Evolutionary conservation across 2,888 invertebrate genomes (phyloP), one percentile per base, ranked within the genome.

Genomic region (Gryllus longicercus): DNA sequence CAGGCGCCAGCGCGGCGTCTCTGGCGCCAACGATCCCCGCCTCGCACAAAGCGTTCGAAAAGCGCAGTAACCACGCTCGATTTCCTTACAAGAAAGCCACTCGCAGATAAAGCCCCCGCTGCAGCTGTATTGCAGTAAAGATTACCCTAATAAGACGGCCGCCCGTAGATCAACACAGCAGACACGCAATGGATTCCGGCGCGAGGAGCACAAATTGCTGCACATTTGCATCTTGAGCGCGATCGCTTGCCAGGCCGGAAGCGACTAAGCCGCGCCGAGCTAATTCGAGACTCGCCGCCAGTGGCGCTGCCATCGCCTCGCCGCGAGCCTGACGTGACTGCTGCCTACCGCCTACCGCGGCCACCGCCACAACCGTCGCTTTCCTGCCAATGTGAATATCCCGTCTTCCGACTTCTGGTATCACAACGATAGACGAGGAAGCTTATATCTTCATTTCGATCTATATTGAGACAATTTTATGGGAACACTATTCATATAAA

Each of bases 11-110:
- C 63, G 63, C 10, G 16, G 63, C 63, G 63, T 11, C 63, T 3
- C 63, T 63, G 14, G 14, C 63, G 16, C 14, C 14, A 63, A 14
- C 63, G 63, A 14, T 16, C 63, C n/a, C 63, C 12, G 63, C n/a
- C 16, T 14, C 63, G 14, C 63, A 63, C 63, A 63, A 63, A 63
- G 63, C 63, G n/a, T 63, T 63, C 16, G 16, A 63, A 63, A 63
- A 63, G 63, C 63, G 63, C 63, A 63, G 63, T 63, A 63, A 63
- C 63, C 63, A 63, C 63, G 63, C 63, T 63, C 63, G 16, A 63
- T 63, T 63, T 63, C 63, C 63, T 63, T n/a, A n/a, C 63, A 63
- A 63, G 63, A 63, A 63, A 63, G 63, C 16, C 63, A 18, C n/a
- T n/a, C 63, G 63, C 63, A 63, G 63, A 63, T 63, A 63, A 63